A percentile compares a stretch with the other conserved stretches of the same genome.
phyloP scores from a whole-genome alignment of 2,888 invertebrate genomes.

The Diaprepes abbreviatus region DNA sequence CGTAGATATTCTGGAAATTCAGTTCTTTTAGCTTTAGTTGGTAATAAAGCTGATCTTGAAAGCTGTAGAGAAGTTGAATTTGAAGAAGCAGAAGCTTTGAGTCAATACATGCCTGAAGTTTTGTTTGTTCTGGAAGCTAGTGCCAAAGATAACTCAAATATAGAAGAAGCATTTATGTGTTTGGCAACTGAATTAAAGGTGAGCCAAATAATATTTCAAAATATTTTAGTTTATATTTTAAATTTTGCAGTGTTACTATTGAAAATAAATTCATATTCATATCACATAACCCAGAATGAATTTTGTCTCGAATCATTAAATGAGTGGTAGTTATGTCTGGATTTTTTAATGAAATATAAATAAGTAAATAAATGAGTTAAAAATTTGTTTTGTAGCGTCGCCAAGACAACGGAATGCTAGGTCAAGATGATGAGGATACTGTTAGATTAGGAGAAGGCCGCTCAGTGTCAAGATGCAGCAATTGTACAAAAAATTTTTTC shows the following conservation, averaged over 20 bases:
- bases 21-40: constrained; percentile 91
- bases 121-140: constrained; percentile 90
- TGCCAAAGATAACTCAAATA: constrained; percentile 91
- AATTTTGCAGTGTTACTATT: no score
- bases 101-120: constrained; percentile 88
- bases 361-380: neutral
- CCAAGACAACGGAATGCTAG: constrained; percentile 78
- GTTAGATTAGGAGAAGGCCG: constrained; percentile 79
- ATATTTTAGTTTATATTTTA: neutral
- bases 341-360: no score
- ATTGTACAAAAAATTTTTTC: constrained; percentile 69
- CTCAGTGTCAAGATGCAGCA: constrained; percentile 77
- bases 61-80: constrained; percentile 86
- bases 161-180: constrained; percentile 89
- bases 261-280: no score
- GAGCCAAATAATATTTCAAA: constrained; percentile 46
- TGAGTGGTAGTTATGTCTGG: no score
- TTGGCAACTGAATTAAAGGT: constrained; percentile 91
- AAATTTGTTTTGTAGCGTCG: constrained; percentile 74
- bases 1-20: constrained; percentile 93
- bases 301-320: no score
- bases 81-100: constrained; percentile 89
- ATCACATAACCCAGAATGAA: no score
- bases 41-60: constrained; percentile 91
- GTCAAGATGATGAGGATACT: constrained; percentile 74